Evolutionary conservation across 2,888 invertebrate species (phyloP), one percentile per base, ranked within the genome.

Genomic region (Sphinx pinastri): DNA sequence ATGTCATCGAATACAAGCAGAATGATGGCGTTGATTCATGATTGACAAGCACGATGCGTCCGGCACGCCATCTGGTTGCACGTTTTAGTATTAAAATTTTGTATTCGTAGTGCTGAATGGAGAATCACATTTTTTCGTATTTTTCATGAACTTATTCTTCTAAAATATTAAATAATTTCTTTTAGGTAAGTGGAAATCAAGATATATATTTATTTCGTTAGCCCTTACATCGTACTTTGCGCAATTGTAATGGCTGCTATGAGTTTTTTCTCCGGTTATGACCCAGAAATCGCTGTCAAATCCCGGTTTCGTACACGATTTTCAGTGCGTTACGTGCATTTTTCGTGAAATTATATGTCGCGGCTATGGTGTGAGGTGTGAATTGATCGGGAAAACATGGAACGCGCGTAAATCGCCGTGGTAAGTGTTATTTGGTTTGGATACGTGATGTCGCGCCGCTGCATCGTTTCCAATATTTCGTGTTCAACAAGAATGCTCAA

Each of bases 51-150:
- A 74, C 73, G 73, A 73, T 75, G 76, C 69, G 69, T 69, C 54
- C 70, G 67, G 71, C 73, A 78, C 85, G 89, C 90, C 85, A 84
- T 82, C 91, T 88, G 73, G 79, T 80, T 85, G 77, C 69, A 75
- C 77, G 77, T 77, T 84, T 84, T 79, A 92, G 92, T 92, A 92
- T 89, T 89, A 90, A 89, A 90, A 92, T 90, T 94, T 93, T 94
- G 94, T 94, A 93, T 94, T 94, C 92, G 93, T 94, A 92, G 93
- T 92, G 89, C 88, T 91, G 92, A 89, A 91, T 93, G 92, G 90
- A 89, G 88, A 88, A 91, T 88, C 90, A 93, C 93, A 91, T 91
- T 93, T 94, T 91, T 88, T 88, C 84, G 87, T 89, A 89, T 92
- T 94, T 93, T 91, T 87, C 87, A 94, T 94, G 92, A 94, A 84